A percentile compares a stretch with the other conserved stretches of the same genome.
Conservation (phyloP, 2,797 vertebrate genomes). For the Notoglanidium macrostoma region DNA sequence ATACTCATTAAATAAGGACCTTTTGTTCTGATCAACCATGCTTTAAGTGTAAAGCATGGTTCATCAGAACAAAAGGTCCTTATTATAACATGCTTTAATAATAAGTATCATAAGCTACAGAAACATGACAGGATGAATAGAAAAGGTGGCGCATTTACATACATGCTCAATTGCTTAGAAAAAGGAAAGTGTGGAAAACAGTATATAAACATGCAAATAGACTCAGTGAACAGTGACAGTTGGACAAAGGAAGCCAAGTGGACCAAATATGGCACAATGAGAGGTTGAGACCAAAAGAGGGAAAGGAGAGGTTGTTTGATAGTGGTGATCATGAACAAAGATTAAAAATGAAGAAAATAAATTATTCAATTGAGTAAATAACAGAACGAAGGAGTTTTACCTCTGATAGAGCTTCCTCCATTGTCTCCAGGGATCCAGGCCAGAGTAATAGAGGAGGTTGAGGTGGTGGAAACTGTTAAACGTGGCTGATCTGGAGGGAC, state of each 20-base stretch:
- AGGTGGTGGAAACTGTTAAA: conserved; percentile 95
- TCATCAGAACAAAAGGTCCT: neutral
- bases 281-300: conserved; percentile 9
- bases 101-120: neutral
- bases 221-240: conserved; percentile 3
- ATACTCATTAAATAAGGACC: neutral
- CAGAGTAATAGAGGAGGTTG: conserved; percentile 94
- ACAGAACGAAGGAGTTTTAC: conserved; percentile 63
- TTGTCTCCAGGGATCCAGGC: conserved; percentile 99
- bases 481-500: conserved; percentile 97
- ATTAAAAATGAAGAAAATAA: neutral
- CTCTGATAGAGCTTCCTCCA: conserved; percentile 96
- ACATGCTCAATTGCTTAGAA: conserved; percentile 2
- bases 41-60: neutral
- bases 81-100: neutral
- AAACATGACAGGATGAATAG: neutral
- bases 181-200: conserved; percentile 62
- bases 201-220: conserved; percentile 47
- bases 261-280: conserved; percentile 43
- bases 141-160: neutral
- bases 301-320: neutral
- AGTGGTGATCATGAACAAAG: neutral
- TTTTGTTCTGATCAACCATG: neutral
- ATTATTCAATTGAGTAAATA: neutral
- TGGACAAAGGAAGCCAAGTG: conserved; percentile 9